A percentile compares a stretch with the other conserved stretches of the same genome.
Evolutionary conservation across 2,888 invertebrate genomes (phyloP).

Genomic region (Cremastobaeus sp.): DNA sequence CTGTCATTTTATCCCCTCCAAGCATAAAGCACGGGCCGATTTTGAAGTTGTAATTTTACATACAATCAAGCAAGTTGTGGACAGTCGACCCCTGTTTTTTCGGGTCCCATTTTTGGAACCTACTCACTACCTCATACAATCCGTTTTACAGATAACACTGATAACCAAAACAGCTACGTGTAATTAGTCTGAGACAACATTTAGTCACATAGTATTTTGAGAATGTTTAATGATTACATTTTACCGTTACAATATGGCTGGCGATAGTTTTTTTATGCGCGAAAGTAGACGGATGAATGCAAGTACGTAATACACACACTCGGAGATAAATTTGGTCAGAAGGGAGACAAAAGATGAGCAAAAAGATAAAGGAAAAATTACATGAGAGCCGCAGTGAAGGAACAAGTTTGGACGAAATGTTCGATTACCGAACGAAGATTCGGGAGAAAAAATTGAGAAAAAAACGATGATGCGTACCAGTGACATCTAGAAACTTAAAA

Average conservation of each 20-base stretch:
- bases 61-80: background rate
- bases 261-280: slow-evolving; percentile 40
- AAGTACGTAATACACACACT: slow-evolving; percentile 57
- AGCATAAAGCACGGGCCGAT: too few species aligned
- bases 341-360: background rate
- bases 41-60: background rate
- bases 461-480: slow-evolving; percentile 44
- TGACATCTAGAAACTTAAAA: slow-evolving; percentile 53
- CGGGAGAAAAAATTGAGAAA: slow-evolving; percentile 7
- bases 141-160: slow-evolving; percentile 64
- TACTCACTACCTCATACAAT: slow-evolving; percentile 43
- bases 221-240: slow-evolving; percentile 39
- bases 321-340: slow-evolving; percentile 20
- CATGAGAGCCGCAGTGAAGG: slow-evolving; percentile 19
- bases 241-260: slow-evolving; percentile 36
- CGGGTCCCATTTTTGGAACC: background rate
- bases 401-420: slow-evolving; percentile 1
- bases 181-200: slow-evolving; percentile 36
- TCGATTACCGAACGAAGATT: slow-evolving; percentile 13
- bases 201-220: slow-evolving; percentile 42
- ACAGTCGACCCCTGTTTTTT: slow-evolving; percentile 2
- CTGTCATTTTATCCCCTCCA: too few species aligned
- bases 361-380: slow-evolving; percentile 12
- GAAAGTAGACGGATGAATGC: slow-evolving; percentile 57
- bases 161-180: slow-evolving; percentile 32